Evolutionary conservation across 2,888 invertebrate genomes (phyloP).

Genomic region (Tenodera sinensis): DNA sequence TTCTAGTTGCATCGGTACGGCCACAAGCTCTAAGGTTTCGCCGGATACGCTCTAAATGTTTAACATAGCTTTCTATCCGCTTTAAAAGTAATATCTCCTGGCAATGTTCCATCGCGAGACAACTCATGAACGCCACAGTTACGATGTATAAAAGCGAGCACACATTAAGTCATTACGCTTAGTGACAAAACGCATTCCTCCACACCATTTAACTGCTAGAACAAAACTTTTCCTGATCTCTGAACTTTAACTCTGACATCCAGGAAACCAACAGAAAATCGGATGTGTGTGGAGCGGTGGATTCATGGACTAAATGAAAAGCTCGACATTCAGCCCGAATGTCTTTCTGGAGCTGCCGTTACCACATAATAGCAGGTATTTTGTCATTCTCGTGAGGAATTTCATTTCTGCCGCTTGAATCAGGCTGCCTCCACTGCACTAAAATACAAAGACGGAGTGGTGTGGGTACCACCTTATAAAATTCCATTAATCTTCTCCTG

Average conservation of each 20-base stretch:
- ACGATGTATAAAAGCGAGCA: too few relatives aligned
- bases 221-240: neutral
- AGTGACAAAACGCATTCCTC: too few relatives aligned
- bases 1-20: too few relatives aligned
- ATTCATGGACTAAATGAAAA: neutral
- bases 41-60: too few relatives aligned
- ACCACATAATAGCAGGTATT: neutral
- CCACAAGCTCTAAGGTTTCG: too few relatives aligned
- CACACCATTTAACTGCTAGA: neutral
- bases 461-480: neutral
- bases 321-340: neutral
- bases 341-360: neutral
- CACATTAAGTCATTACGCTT: too few relatives aligned
- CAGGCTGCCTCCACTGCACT: neutral
- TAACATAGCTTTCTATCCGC: too few relatives aligned
- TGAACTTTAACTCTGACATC: neutral
- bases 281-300: neutral
- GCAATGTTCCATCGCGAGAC: too few relatives aligned
- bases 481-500: neutral
- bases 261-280: neutral
- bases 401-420: neutral
- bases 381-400: neutral
- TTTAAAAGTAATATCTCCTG: too few relatives aligned
- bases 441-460: neutral
- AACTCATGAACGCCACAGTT: too few relatives aligned